Evolutionary conservation across 2,797 vertebrate species (phyloP), one percentile per base, ranked within the genome.

Genomic region (Eulemur mongoz): DNA sequence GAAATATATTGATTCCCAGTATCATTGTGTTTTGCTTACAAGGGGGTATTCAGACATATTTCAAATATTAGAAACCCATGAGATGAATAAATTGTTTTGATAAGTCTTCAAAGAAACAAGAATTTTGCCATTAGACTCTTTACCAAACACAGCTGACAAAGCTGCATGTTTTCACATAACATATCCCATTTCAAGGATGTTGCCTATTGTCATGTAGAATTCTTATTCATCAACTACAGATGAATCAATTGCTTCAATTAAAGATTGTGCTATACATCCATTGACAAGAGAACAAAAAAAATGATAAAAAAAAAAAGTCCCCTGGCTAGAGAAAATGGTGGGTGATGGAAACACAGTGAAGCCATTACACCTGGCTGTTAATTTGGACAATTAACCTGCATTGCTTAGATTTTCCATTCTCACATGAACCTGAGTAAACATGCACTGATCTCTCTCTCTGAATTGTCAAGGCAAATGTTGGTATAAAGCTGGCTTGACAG

Each of bases 241-340:
- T 96, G 73, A 98, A 95, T 97, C 0, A 0, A 72, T 98, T 96
- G 97, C 65, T 92, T 84, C 92, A 98, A 96, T 98, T 98, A 97
- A 61, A 88, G 65, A 67, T 70, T 57, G 87, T 95, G 50, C 70
- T 93, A n/a, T 92, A 89, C 32, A 84, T 85, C 61, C 90, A 48
- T n/a, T 18, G 17, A 80, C 79, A 95, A 86, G 65, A 30, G 85
- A 96, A 97, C 87, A 79, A 86, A 80, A 75, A 40, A 40, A 81
- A 25, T 25, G 78, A 61, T 75, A n/a, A 93, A 98, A 97, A 96
- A 43, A 96, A 97, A 43, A 95, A 97, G 76, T 30, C 20, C 43
- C n/a, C 20, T 81, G 23, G 0, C 87, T 40, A 35, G 91, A 95
- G 83, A 91, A 97, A 85, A 70, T 91, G 76, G 87, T 95, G 96